Base-by-base conservation (phyloP, 2,888 invertebrate genomes). In the Calephelis perditalis region DNA sequence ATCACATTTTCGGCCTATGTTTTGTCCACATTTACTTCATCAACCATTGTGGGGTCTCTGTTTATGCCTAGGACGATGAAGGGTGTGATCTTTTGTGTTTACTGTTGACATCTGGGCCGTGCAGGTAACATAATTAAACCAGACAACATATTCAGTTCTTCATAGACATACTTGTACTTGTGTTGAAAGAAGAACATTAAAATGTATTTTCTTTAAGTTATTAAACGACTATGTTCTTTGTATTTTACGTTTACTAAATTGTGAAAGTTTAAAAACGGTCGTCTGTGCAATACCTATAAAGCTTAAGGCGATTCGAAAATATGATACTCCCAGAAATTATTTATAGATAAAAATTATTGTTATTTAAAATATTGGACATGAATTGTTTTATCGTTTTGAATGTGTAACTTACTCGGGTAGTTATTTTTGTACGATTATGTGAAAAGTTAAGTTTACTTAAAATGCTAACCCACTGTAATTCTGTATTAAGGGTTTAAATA, bases 401-500 rank as follows among this genome's bases (percentile, higher is more conserved):
- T 70, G 68, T 75, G 67, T 71, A 75, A 79, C 75, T 79, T 77
- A 81, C 76, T 77, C 78, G 75, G 72, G 75, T 78, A 75, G 77
- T 88, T 88, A 87, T 87, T 90, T 89, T 90, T 89, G 77, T 88
- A 89, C 85, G 84, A 82, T 84, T 82, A 79, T 74, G 79, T 84
- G 78, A 68, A 74, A 75, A 77, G 78, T 85, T 88, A 84, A 83
- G 86, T 88, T 88, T 80, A 87, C 82, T 82, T 82, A 84, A 86
- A 81, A 83, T 81, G 86, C 88, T 88, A 79, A 84, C 87, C 88
- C 86, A 84, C 81, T 86, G 82, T 87, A 84, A 81, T 84, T 86
- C 85, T 87, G 86, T 88, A 89, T 84, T 81, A 84, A 86, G 86
- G 89, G 89, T 87, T 84, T 87, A 77, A 49, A 87, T 90, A 89